Base-by-base conservation (phyloP, 2,113 vertebrate species). In the Phylloscopus whistleri region DNA sequence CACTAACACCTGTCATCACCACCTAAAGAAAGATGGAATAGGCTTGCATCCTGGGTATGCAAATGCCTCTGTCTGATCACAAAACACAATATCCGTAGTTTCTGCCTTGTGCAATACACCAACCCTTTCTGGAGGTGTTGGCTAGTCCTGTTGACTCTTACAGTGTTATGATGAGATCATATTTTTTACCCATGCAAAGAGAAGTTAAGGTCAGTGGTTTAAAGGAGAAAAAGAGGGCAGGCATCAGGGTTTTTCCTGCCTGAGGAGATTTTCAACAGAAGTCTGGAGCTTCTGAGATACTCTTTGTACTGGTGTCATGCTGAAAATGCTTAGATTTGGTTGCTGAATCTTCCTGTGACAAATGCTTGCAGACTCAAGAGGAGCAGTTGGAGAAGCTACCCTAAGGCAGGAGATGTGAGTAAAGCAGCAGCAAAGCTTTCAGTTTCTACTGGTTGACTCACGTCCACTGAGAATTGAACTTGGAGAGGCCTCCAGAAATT, bases 11-110 rank as follows among this genome's bases (percentile, higher is more conserved):
- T 17, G 6, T 81, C 31, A 37, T 89, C 16, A 12, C 12, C 23
- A 7, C 16, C 35, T 67, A 51, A 58, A 53, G 56, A 27, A 46
- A 58, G 43, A 35, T 77, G 67, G 49, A 91, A 46, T 28, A 76
- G 58, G 11, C 23, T 94, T 80, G 72, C 27, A 74, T 88, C 59
- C 39, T 66, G 27, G 12, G 12, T 55, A 21, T 89, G 55, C 49
- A 76, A 13, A 68, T 30, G 79, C 28, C n/a, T 91, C 35, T 72
- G 14, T 49, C 13, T 56, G 49, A 62, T 63, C 60, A 31, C 0
- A 2, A 18, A 28, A 7, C 28, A 7, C 0, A 0, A 1, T 53
- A 49, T 28, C 37, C 1, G 1, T 66, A 56, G n/a, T 48, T 43
- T 80, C 21, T 66, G 37, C 30, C 46, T 77, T 37, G 20, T 69